Evolutionary conservation across 2,797 vertebrate species (phyloP).

Genomic region (Acipenser oxyrinchus): DNA sequence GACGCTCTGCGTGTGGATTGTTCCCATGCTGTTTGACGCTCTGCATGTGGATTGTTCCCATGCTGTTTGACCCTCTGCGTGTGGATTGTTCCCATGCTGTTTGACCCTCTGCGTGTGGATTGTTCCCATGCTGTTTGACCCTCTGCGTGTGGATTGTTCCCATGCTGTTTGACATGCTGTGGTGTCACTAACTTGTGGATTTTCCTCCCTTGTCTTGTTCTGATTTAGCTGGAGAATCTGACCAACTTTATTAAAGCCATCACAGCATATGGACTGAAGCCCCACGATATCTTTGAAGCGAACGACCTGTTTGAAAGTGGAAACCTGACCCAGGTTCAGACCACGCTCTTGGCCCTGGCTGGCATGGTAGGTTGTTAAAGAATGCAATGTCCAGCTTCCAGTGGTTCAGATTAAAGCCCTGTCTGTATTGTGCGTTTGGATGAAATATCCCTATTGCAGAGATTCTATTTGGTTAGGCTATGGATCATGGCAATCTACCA

Average conservation of each 20-base stretch:
- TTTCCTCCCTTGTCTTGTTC: slow-evolving; percentile 2
- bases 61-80: background rate
- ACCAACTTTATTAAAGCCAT: slow-evolving; percentile 85
- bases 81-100: background rate
- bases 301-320: slow-evolving; percentile 87
- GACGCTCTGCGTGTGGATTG: background rate
- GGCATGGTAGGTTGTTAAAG: slow-evolving; percentile 73
- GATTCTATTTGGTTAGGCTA: too few relatives aligned
- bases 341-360: slow-evolving; percentile 79
- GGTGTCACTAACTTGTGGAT: background rate
- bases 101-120: background rate
- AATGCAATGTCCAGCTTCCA: too few relatives aligned
- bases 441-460: too few relatives aligned
- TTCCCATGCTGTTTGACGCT: background rate
- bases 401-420: too few relatives aligned
- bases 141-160: background rate
- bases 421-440: too few relatives aligned
- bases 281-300: slow-evolving; percentile 86
- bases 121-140: background rate
- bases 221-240: slow-evolving; percentile 81
- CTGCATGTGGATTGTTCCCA: background rate
- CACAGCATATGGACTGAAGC: slow-evolving; percentile 76
- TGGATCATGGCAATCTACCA: too few relatives aligned
- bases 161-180: background rate
- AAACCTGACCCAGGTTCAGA: slow-evolving; percentile 91